phyloP scores from a whole-genome alignment of 2,113 vertebrate species.

The Andinoacara biseriatus region DNA sequence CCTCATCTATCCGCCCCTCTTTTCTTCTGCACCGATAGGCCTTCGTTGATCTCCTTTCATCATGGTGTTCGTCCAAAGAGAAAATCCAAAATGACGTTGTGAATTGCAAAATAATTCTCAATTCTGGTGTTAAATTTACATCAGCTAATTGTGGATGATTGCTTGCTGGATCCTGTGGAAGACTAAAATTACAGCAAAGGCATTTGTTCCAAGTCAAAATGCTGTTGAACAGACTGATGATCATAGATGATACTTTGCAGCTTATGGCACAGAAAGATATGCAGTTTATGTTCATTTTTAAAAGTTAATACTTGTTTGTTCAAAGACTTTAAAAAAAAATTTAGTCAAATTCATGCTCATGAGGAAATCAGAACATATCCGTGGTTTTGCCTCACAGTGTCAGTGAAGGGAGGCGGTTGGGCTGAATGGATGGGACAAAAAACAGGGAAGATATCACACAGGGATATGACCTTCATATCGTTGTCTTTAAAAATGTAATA shows the following conservation, averaged over 20 bases:
- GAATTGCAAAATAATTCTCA: constrained; percentile 34
- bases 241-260: not conserved
- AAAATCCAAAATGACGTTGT: not conserved
- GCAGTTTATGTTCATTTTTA: not conserved
- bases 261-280: not conserved
- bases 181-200: constrained; percentile 22
- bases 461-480: too few relatives aligned
- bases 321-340: not conserved
- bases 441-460: not conserved
- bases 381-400: not conserved
- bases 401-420: not conserved
- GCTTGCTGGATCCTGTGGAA: not conserved
- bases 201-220: constrained; percentile 7
- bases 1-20: constrained; percentile 11
- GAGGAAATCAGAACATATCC: not conserved
- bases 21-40: not conserved
- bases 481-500: not conserved
- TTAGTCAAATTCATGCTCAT: too few relatives aligned
- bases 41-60: not conserved
- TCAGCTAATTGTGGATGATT: constrained; percentile 30
- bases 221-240: not conserved
- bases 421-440: too few relatives aligned
- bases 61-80: not conserved
- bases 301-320: not conserved
- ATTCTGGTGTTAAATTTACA: constrained; percentile 9